Evolutionary conservation across 2,888 invertebrate genomes (phyloP).

Genomic region (Bruchidius siliquastri): DNA sequence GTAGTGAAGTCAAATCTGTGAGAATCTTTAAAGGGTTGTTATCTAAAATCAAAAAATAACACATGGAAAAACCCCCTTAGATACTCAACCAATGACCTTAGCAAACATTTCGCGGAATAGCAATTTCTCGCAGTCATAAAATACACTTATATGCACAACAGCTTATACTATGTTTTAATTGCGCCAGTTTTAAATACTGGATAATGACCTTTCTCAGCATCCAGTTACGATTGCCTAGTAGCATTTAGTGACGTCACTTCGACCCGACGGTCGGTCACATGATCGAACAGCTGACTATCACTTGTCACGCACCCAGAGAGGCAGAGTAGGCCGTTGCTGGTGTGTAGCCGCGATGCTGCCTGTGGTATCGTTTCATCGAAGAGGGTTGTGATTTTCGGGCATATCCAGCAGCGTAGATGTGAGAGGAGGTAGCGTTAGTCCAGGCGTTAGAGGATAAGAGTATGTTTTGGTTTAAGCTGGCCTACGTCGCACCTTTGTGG

Average conservation of each 20-base stretch:
- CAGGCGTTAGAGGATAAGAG: too few species aligned
- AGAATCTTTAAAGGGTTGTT: too few species aligned
- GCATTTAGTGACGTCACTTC: slow-evolving; percentile 38
- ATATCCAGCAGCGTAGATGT: too few species aligned
- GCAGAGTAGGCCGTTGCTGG: background rate
- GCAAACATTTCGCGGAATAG: background rate
- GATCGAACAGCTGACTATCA: slow-evolving; percentile 43
- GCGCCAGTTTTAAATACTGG: slow-evolving; percentile 21
- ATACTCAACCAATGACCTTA: background rate
- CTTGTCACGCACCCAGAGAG: slow-evolving; percentile 36
- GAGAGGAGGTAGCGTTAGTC: too few species aligned
- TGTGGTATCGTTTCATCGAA: background rate
- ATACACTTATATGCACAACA: background rate
- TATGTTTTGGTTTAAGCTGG: too few species aligned
- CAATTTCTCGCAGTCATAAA: slow-evolving; percentile 13
- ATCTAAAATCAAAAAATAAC: too few species aligned
- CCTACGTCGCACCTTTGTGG: too few species aligned
- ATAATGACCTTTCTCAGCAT: slow-evolving; percentile 30
- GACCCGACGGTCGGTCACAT: slow-evolving; percentile 29
- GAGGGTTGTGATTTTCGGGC: background rate
- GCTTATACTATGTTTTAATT: background rate
- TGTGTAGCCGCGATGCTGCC: background rate
- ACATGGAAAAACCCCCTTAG: too few species aligned
- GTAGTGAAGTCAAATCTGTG: too few species aligned
- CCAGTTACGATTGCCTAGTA: slow-evolving; percentile 18